phyloP scores from a whole-genome alignment of 2,113 vertebrate species.

The Eudyptes chrysolophus region DNA sequence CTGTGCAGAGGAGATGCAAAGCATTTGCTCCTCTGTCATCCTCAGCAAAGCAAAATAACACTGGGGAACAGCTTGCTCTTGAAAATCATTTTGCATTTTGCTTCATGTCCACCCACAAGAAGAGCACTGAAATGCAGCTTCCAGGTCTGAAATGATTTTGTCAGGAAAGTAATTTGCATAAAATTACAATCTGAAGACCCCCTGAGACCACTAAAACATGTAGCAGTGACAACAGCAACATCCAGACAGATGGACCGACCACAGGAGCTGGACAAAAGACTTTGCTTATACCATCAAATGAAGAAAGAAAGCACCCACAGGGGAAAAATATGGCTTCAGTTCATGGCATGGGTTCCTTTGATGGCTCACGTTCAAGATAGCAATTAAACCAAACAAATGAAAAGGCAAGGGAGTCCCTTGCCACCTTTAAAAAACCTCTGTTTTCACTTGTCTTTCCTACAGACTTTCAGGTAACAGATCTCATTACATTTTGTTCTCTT shows the following conservation, averaged over 20 bases:
- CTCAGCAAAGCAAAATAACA: not conserved
- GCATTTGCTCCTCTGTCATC: not conserved
- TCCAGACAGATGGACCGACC: not conserved
- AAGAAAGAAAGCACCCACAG: not conserved
- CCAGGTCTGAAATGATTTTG: not conserved
- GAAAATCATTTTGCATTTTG: not conserved
- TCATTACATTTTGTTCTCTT: not conserved
- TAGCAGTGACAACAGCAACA: not conserved
- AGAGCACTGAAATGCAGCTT: not conserved
- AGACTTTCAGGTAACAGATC: not conserved
- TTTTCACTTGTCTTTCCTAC: not conserved
- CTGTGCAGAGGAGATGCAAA: not conserved
- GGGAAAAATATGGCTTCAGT: not conserved
- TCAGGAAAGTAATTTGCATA: not conserved
- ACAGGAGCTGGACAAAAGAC: not conserved
- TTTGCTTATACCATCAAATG: not conserved
- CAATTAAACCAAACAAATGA: conserved; percentile 12
- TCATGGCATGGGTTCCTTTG: not conserved
- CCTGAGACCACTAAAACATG: not conserved
- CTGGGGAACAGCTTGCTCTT: not conserved
- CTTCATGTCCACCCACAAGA: not conserved
- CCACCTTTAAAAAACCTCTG: not conserved
- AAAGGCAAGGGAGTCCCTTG: conserved; percentile 2
- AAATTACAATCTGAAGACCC: not conserved
- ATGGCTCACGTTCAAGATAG: not conserved